Evolutionary conservation across 2,113 vertebrate species (phyloP).

Genomic region (Jaculus jaculus): DNA sequence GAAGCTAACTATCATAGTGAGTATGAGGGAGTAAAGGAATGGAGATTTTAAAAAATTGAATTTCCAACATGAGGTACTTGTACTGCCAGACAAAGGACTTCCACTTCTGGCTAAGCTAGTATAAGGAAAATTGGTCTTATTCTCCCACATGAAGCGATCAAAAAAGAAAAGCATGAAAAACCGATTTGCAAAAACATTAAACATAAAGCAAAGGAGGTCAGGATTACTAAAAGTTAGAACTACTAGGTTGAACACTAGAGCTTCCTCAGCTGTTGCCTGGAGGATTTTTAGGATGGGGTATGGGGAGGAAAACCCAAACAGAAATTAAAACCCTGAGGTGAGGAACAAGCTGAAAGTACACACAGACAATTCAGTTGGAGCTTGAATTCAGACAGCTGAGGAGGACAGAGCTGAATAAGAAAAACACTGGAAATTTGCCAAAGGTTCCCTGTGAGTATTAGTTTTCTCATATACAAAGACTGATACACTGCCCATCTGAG

Average conservation of each 20-base stretch:
- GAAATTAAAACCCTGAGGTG: neutral
- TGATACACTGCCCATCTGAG: no score
- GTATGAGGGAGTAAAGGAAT: neutral
- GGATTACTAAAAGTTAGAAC: neutral
- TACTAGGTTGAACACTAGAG: neutral
- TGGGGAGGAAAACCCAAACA: neutral
- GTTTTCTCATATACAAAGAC: no score
- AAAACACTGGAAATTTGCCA: neutral
- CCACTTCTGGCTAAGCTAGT: neutral
- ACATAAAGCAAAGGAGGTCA: neutral
- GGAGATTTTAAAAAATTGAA: no score
- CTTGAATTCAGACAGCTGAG: neutral
- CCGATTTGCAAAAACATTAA: neutral
- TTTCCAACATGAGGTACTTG: neutral
- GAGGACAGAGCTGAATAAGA: neutral
- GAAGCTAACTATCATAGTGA: no score
- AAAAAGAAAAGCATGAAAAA: neutral
- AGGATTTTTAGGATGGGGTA: neutral
- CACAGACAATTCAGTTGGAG: neutral
- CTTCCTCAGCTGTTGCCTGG: neutral
- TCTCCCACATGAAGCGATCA: neutral
- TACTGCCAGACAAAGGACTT: conserved; percentile 1
- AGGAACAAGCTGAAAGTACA: neutral
- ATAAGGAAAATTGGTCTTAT: neutral
- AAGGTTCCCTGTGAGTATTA: neutral